phyloP scores from a whole-genome alignment of 2,797 vertebrate species.

The Eremophila alpestris region DNA sequence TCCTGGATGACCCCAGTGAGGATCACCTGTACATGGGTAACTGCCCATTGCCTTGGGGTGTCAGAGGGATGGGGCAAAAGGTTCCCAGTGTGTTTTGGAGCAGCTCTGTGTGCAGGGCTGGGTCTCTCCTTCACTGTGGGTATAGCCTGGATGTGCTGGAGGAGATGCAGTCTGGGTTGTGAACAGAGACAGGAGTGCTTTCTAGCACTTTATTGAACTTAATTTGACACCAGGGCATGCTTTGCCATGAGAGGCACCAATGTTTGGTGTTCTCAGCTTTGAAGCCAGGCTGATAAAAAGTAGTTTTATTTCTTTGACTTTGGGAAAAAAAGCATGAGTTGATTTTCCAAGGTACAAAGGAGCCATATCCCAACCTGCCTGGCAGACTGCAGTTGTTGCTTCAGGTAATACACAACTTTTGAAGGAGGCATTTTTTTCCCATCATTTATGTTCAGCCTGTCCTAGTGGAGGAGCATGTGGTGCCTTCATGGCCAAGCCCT shows the following conservation, averaged over 20 bases:
- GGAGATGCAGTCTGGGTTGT: neutral
- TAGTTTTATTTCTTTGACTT: neutral
- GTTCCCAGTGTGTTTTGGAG: neutral
- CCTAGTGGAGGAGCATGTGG: neutral
- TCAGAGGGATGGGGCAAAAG: neutral
- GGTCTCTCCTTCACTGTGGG: neutral
- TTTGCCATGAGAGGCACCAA: neutral
- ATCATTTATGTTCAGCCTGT: neutral
- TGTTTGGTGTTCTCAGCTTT: neutral
- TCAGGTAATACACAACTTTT: neutral
- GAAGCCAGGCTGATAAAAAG: neutral
- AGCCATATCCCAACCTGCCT: neutral
- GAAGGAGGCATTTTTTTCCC: neutral
- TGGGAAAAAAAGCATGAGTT: accelerated
- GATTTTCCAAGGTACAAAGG: neutral
- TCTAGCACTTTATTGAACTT: neutral
- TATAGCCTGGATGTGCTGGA: neutral
- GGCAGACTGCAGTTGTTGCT: neutral
- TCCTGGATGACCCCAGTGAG: constrained; percentile 96
- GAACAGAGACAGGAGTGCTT: neutral
- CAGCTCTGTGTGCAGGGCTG: neutral
- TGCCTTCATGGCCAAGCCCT: neutral
- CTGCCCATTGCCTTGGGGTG: neutral
- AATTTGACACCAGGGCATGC: neutral
- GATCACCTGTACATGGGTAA: constrained; percentile 99